phyloP scores from a whole-genome alignment of 2,797 vertebrate genomes.

The Stomatorhinus walkeri region DNA sequence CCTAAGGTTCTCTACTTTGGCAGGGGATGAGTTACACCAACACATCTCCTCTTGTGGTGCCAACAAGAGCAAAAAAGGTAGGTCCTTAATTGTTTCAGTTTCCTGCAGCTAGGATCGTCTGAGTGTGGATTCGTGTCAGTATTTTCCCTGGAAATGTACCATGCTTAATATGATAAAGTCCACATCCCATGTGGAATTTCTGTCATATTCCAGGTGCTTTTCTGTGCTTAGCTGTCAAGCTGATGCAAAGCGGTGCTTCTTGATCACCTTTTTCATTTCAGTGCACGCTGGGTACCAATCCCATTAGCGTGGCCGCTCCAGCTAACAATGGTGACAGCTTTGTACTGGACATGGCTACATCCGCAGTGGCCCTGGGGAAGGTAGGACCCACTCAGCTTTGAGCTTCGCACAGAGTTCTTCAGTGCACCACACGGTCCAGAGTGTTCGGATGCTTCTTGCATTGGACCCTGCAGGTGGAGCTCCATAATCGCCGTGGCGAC shows the following conservation, averaged over 20 bases:
- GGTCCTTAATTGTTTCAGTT: not conserved
- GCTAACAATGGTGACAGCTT: constrained; percentile 60
- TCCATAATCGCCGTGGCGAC: constrained; percentile 51
- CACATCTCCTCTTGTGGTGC: constrained; percentile 64
- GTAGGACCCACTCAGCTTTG: constrained; percentile 33
- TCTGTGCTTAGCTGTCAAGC: not conserved
- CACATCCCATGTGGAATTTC: not conserved
- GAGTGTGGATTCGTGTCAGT: not conserved
- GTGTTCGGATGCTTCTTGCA: not conserved
- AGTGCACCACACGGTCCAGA: not conserved
- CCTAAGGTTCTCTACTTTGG: not conserved
- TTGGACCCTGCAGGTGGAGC: constrained; percentile 52
- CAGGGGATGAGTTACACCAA: constrained; percentile 69
- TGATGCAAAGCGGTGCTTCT: not conserved
- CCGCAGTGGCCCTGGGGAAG: constrained; percentile 63
- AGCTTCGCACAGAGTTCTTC: not conserved
- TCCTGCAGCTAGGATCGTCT: not conserved
- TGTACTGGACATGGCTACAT: constrained; percentile 68
- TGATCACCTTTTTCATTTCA: constrained; percentile 25
- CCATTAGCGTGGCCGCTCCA: constrained; percentile 61
- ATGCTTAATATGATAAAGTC: not conserved
- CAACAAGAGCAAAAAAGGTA: constrained; percentile 63
- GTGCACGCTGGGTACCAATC: constrained; percentile 67
- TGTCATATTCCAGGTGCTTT: not conserved
- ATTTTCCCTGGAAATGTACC: not conserved